phyloP scores from a whole-genome alignment of 2,888 invertebrate species.

The Empis stercorea region DNA sequence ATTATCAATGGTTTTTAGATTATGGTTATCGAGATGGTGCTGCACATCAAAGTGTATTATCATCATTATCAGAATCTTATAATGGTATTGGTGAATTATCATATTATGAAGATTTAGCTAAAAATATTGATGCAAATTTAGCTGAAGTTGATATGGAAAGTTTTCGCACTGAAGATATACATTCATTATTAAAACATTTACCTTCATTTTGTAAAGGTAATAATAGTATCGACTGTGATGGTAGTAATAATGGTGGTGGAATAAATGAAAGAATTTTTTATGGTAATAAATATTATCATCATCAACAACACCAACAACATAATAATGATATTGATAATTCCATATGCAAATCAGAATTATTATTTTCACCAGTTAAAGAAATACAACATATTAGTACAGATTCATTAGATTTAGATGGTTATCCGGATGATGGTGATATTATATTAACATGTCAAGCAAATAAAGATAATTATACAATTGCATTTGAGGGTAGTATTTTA shows the following conservation, averaged over 20 bases:
- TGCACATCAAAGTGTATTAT: constrained; percentile 67
- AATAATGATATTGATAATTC: constrained; percentile 70
- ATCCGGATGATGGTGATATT: constrained; percentile 65
- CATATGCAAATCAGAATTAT: constrained; percentile 79
- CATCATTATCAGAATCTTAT: constrained; percentile 69
- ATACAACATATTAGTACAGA: constrained; percentile 67
- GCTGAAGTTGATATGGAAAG: constrained; percentile 94
- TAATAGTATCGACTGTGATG: constrained; percentile 32
- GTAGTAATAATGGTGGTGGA: constrained; percentile 45
- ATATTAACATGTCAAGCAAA: constrained; percentile 84
- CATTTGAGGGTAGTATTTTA: constrained; percentile 81
- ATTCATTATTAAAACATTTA: constrained; percentile 66
- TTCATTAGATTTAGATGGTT: constrained; percentile 74
- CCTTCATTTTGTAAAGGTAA: constrained; percentile 55
- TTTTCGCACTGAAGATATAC: constrained; percentile 83
- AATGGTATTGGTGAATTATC: constrained; percentile 54
- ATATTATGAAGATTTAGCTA: constrained; percentile 74
- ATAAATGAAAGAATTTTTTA: constrained; percentile 67
- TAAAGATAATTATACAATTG: constrained; percentile 90
- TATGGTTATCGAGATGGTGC: constrained; percentile 74
- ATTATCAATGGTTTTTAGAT: constrained; percentile 84
- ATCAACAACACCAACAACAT: constrained; percentile 1
- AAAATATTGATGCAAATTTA: constrained; percentile 83
- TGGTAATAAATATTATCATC: not conserved
- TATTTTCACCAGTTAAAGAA: constrained; percentile 84